These are phyloP conservation scores for Elmis aenea DNA, from an alignment of 2,888 invertebrate genomes.

Conservation along the genomic window DNA sequence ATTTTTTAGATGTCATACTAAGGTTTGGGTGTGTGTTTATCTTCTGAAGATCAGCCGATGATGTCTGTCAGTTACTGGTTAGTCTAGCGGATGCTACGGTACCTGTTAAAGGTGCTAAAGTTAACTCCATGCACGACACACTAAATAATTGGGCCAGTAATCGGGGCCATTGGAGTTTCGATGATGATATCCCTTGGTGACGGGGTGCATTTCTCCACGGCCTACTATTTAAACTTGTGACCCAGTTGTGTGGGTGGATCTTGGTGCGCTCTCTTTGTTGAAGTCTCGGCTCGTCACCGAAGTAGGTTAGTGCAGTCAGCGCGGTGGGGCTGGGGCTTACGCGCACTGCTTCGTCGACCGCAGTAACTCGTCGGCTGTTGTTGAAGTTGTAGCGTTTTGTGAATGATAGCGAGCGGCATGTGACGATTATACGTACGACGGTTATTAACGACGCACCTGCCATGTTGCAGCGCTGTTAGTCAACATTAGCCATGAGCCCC, in stretches of 20 bases:
- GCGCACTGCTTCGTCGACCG: conserved; percentile 31
- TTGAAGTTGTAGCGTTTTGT: conserved; percentile 20
- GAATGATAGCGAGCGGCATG: conserved; percentile 41
- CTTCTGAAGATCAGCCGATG: too few species aligned
- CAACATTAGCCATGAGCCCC: conserved; percentile 67
- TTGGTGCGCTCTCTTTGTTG: conserved; percentile 37
- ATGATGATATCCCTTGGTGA: conserved; percentile 16
- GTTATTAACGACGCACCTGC: too few species aligned
- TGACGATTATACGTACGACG: too few species aligned
- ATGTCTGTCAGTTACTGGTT: too few species aligned
- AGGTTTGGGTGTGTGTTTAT: too few species aligned
- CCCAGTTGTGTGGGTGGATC: conserved; percentile 45
- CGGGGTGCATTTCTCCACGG: conserved; percentile 28
- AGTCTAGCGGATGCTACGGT: conserved; percentile 4
- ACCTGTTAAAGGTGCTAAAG: conserved; percentile 17
- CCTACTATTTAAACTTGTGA: conserved; percentile 34
- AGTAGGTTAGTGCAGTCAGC: conserved; percentile 45
- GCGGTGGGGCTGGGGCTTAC: conserved; percentile 39
- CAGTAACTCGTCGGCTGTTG: conserved; percentile 23
- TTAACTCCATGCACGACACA: conserved; percentile 27
- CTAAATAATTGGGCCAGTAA: conserved; percentile 30
- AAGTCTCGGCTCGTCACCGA: conserved; percentile 27
- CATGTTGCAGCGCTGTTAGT: conserved; percentile 32
- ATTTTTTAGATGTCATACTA: too few species aligned
- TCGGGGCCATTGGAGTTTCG: conserved; percentile 26